Percentiles rank a stretch among this genome's conserved stretches.
Conservation (phyloP, 2,113 vertebrate species). For the Urocolius indicus region DNA sequence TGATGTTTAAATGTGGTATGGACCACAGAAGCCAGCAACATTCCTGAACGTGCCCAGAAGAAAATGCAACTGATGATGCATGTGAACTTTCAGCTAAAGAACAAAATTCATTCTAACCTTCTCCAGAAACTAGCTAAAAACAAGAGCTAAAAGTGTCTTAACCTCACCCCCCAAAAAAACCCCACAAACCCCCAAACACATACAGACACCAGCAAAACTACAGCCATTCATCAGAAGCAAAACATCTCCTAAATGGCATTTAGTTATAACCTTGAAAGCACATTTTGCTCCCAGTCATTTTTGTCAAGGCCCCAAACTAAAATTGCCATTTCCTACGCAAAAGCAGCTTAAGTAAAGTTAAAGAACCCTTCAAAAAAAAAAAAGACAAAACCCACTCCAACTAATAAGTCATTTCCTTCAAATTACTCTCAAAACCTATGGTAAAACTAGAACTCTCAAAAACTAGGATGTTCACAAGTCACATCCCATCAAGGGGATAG, state of each 20-base stretch:
- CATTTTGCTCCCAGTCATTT: background rate
- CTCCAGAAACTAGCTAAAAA: background rate
- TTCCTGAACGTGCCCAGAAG: background rate
- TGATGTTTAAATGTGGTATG: background rate
- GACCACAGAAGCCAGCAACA: background rate
- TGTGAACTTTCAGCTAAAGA: background rate
- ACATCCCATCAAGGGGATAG: background rate
- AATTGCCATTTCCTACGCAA: background rate
- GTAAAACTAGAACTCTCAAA: background rate
- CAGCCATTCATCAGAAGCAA: background rate
- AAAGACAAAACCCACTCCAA: background rate
- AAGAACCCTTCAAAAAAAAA: background rate
- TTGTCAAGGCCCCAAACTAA: background rate
- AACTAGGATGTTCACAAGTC: background rate
- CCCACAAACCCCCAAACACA: background rate
- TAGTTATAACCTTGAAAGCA: background rate
- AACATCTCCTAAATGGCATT: background rate
- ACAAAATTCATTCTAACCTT: background rate
- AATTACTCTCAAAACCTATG: background rate
- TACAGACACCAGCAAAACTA: background rate
- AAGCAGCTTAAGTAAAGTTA: background rate
- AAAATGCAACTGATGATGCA: conserved; percentile 3
- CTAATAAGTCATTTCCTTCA: background rate
- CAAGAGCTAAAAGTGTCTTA: background rate
- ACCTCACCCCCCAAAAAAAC: background rate